Conservation (phyloP, 2,888 invertebrate genomes). For the Cheilosia grossa region DNA sequence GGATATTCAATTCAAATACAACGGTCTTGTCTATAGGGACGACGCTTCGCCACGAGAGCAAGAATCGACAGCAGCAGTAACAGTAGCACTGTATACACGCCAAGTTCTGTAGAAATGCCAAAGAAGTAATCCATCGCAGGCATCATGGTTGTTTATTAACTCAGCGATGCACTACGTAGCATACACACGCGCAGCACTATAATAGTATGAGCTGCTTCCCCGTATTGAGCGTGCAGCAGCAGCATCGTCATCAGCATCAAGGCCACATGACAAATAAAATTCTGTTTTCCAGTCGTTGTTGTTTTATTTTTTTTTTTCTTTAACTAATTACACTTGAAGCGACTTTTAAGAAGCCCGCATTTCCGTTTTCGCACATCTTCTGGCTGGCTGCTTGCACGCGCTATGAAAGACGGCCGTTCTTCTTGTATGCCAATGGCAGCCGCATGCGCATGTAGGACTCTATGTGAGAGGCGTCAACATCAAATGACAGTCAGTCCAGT, state of each 20-base stretch:
- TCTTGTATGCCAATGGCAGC: constrained; percentile 14
- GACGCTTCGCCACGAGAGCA: constrained; percentile 9
- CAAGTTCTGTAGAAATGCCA: constrained; percentile 53
- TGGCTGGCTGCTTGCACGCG: constrained; percentile 30
- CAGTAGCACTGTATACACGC: constrained; percentile 33
- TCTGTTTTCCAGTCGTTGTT: constrained; percentile 31
- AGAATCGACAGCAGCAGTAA: constrained; percentile 48
- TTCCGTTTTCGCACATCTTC: constrained; percentile 72
- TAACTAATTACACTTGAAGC: constrained; percentile 64
- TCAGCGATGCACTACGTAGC: constrained; percentile 23
- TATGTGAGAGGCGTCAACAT: constrained; percentile 16
- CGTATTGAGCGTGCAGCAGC: constrained; percentile 44
- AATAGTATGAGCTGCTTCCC: constrained; percentile 31
- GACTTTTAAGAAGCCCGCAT: constrained; percentile 69
- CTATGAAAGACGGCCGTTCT: constrained; percentile 35
- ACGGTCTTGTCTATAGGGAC: constrained; percentile 49
- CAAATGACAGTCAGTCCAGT: constrained; percentile 30
- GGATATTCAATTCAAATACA: constrained; percentile 73
- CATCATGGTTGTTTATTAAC: constrained; percentile 64
- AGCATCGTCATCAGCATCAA: constrained; percentile 62
- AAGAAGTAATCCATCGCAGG: constrained; percentile 64
- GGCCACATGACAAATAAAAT: constrained; percentile 64
- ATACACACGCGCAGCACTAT: neutral
- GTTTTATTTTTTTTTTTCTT: constrained; percentile 34
- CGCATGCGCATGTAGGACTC: constrained; percentile 5